Conservation (phyloP, 2,888 invertebrate species). For the Scaptomyza cyrtandrae region DNA sequence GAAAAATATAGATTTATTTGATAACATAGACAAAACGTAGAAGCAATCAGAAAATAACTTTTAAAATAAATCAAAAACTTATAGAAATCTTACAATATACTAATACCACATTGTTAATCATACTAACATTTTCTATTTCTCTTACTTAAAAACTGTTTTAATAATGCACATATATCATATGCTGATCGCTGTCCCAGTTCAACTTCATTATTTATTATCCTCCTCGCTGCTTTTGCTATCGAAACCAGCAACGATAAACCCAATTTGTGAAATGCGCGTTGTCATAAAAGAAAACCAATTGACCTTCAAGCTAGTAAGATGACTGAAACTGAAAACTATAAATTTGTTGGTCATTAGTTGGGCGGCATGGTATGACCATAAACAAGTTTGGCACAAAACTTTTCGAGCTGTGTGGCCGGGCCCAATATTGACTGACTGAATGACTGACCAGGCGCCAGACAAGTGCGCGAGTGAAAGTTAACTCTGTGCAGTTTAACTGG, state of each 20-base stretch:
- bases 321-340: constrained; percentile 53
- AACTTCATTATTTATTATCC: constrained; percentile 10
- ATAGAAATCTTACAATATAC: too few species aligned
- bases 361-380: constrained; percentile 24
- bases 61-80: too few species aligned
- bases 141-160: not conserved
- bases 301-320: constrained; percentile 66
- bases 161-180: constrained; percentile 3
- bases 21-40: too few species aligned
- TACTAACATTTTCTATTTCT: not conserved
- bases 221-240: constrained; percentile 26
- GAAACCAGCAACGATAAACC: constrained; percentile 34
- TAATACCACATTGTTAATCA: too few species aligned
- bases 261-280: constrained; percentile 46
- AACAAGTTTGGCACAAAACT: constrained; percentile 53
- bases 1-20: too few species aligned
- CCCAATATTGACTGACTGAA: constrained; percentile 42
- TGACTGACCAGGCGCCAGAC: constrained; percentile 52
- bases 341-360: constrained; percentile 71
- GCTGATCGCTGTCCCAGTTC: constrained; percentile 28
- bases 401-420: constrained; percentile 40
- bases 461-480: constrained; percentile 74
- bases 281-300: constrained; percentile 55
- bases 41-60: too few species aligned
- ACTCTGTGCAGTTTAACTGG: constrained; percentile 45